phyloP scores from a whole-genome alignment of 2,113 vertebrate genomes.

The Podiceps cristatus region DNA sequence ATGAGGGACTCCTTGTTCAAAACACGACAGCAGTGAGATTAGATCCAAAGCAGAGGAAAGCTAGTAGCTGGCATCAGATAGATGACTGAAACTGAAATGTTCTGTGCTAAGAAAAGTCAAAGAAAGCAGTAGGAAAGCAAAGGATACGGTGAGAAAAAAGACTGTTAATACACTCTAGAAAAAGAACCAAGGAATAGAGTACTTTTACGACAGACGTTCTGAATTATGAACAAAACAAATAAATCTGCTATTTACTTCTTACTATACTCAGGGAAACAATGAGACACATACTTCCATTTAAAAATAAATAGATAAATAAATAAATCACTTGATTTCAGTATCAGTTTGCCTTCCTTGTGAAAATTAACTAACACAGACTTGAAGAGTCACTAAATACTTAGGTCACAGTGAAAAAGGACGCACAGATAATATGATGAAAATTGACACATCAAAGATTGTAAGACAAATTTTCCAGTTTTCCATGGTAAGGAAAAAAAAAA shows the following conservation, averaged over 20 bases:
- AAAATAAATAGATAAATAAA: background rate
- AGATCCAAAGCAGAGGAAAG: background rate
- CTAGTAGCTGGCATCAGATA: background rate
- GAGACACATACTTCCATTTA: accelerated
- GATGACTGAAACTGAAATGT: background rate
- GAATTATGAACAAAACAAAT: background rate
- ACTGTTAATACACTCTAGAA: background rate
- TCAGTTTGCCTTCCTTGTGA: background rate
- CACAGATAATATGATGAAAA: background rate
- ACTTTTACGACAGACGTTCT: background rate
- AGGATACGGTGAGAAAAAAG: background rate
- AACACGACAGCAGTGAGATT: background rate
- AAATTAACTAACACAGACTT: background rate
- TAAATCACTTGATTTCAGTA: background rate
- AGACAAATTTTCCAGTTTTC: background rate
- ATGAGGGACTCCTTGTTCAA: background rate
- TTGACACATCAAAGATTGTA: background rate
- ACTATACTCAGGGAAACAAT: background rate
- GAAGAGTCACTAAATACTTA: background rate
- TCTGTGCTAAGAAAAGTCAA: background rate
- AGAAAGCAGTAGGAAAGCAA: background rate
- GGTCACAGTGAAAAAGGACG: background rate
- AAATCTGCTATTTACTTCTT: background rate
- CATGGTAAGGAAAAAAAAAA: background rate
- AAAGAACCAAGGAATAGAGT: background rate